Base-by-base conservation (phyloP, 1,140 invertebrate species). In the Alviniconcha marisindica region DNA sequence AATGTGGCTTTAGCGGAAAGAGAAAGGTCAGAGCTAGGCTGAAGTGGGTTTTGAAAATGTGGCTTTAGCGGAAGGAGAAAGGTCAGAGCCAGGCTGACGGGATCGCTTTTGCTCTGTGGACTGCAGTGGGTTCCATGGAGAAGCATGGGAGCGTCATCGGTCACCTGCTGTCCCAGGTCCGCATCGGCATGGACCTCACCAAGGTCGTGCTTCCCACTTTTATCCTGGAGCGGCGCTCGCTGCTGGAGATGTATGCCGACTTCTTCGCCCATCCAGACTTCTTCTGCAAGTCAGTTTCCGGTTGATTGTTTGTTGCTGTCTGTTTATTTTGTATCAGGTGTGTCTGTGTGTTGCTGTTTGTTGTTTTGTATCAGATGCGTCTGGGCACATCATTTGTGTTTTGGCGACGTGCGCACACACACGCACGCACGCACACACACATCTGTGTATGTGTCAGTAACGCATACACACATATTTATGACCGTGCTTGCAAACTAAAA, bases 61-160 rank as follows among this genome's bases (percentile, higher is more conserved):
- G n/a, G n/a, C n/a, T n/a, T n/a, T n/a, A n/a, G n/a, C n/a, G n/a
- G n/a, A n/a, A n/a, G n/a, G n/a, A n/a, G n/a, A n/a, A n/a, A n/a
- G n/a, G n/a, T n/a, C n/a, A n/a, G n/a, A n/a, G n/a, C n/a, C n/a
- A n/a, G n/a, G n/a, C n/a, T n/a, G n/a, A n/a, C n/a, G n/a, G n/a
- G n/a, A n/a, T n/a, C n/a, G n/a, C n/a, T n/a, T n/a, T 66, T 76
- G 73, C 31, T 36, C 14, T 33, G 38, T 14, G 36, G 1, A 44
- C 18, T 42, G n/a, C 87, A 94, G 94, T 95, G 85, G 94, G 94
- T n/a, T 97, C 96, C 28, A 96, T 99, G 95, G 97, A 98, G 93
- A 96, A 95, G 85, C 97, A 99, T 93, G 98, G 98, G 74, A 98
- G 97, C 73, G 97, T 99, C 84, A 97, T 99, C 86, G 96, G 96